Evolutionary conservation across 2,888 invertebrate species (phyloP).

Genomic region (Onchidella celtica): DNA sequence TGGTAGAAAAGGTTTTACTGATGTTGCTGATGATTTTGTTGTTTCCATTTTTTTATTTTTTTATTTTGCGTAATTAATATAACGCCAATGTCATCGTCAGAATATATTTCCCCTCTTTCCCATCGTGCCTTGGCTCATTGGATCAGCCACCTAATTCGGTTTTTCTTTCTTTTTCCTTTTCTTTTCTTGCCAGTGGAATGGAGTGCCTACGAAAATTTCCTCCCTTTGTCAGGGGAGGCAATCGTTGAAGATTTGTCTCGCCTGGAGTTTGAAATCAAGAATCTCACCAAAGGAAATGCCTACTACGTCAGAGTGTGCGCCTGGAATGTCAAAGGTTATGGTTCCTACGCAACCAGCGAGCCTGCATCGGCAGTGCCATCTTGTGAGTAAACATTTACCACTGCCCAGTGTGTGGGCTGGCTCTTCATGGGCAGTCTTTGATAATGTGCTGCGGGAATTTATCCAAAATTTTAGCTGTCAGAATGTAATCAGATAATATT

Average conservation of each 20-base stretch:
- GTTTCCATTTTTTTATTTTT: not conserved
- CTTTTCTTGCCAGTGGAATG: slow-evolving; percentile 89
- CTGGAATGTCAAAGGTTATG: slow-evolving; percentile 95
- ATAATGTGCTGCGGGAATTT: too few relatives aligned
- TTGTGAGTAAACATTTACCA: slow-evolving; percentile 87
- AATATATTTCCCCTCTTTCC: not conserved
- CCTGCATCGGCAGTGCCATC: slow-evolving; percentile 94
- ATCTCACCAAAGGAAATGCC: slow-evolving; percentile 90
- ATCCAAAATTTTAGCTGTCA: too few relatives aligned
- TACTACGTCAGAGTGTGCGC: slow-evolving; percentile 96
- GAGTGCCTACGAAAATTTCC: slow-evolving; percentile 93
- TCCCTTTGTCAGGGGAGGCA: slow-evolving; percentile 88
- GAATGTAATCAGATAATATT: too few relatives aligned
- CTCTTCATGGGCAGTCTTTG: too few relatives aligned
- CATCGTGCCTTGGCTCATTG: not conserved
- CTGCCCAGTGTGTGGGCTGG: too few relatives aligned
- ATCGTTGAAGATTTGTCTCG: slow-evolving; percentile 85
- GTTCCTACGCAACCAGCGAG: slow-evolving; percentile 87
- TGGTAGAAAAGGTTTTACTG: too few relatives aligned
- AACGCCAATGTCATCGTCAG: too few relatives aligned
- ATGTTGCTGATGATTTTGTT: too few relatives aligned
- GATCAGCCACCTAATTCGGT: not conserved
- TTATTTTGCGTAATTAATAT: not conserved
- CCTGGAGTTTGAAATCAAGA: slow-evolving; percentile 85
- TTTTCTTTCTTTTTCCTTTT: not conserved